A percentile compares a stretch with the other conserved stretches of the same genome.
These are phyloP conservation scores for Scophthalmus maximus DNA, from an alignment of 2,113 vertebrate genomes.

Conservation along the genomic window DNA sequence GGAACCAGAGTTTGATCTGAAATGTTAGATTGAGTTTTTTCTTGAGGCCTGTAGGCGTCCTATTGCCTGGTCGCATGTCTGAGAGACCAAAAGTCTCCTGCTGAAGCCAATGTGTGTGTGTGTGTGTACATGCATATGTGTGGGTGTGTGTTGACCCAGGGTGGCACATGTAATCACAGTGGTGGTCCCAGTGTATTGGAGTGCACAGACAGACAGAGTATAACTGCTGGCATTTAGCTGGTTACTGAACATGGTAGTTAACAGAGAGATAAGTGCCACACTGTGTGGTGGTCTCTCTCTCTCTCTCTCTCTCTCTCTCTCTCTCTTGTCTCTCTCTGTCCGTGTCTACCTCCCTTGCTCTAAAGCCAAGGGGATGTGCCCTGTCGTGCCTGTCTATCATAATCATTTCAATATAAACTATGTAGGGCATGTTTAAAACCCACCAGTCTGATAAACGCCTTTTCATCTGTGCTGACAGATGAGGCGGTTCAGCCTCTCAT, in stretches of 20 bases:
- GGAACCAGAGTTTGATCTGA: too few relatives aligned
- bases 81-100: too few relatives aligned
- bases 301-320: not conserved
- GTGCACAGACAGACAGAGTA: too few relatives aligned
- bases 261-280: slow-evolving; percentile 28
- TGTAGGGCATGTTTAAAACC: slow-evolving; percentile 77
- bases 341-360: slow-evolving; percentile 3
- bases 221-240: slow-evolving; percentile 47
- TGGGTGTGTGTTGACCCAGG: slow-evolving; percentile 4
- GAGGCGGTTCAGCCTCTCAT: slow-evolving; percentile 40
- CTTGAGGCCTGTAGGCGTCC: too few relatives aligned
- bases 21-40: too few relatives aligned
- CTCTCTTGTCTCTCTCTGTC: slow-evolving; percentile 11
- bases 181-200: slow-evolving; percentile 4
- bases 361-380: slow-evolving; percentile 51
- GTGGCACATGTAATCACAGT: slow-evolving; percentile 47
- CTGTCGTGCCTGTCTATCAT: slow-evolving; percentile 67
- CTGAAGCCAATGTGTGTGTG: not conserved
- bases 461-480: slow-evolving; percentile 71
- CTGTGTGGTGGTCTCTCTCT: slow-evolving; percentile 57
- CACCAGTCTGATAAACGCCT: slow-evolving; percentile 63
- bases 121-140: slow-evolving; percentile 3
- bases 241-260: slow-evolving; percentile 47
- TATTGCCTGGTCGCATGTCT: not conserved
- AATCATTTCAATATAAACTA: slow-evolving; percentile 79